Percentiles rank a stretch among this genome's conserved stretches.
phyloP scores from a whole-genome alignment of 2,113 vertebrate genomes.

The Blennius ocellaris region DNA sequence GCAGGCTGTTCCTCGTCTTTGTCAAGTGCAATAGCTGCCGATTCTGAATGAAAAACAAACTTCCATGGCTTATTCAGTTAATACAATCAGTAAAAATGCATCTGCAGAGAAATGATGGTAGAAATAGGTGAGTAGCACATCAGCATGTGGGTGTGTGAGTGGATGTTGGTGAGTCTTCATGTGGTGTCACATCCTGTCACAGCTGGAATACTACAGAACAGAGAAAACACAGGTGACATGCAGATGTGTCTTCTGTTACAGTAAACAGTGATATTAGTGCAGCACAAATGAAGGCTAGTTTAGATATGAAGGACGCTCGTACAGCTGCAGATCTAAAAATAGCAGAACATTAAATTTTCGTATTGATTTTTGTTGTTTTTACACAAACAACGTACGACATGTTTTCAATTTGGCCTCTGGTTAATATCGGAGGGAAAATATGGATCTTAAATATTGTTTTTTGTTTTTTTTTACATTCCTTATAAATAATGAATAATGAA shows the following conservation, averaged over 20 bases:
- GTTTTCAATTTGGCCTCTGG: too few species aligned
- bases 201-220: conserved; percentile 29
- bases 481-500: too few species aligned
- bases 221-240: conserved; percentile 22
- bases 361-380: too few species aligned
- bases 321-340: background rate
- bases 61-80: background rate
- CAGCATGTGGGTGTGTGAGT: conserved; percentile 6
- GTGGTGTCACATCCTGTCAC: conserved; percentile 1
- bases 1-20: background rate
- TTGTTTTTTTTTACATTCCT: too few species aligned
- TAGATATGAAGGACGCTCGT: background rate
- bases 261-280: conserved; percentile 12
- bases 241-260: conserved; percentile 13
- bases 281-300: conserved; percentile 34
- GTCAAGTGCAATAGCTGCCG: background rate
- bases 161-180: background rate
- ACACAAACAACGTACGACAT: too few species aligned
- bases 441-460: too few species aligned
- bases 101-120: background rate
- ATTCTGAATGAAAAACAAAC: too few species aligned
- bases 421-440: too few species aligned
- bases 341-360: too few species aligned
- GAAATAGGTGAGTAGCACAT: too few species aligned
- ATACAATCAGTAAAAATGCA: background rate